A percentile compares a stretch with the other conserved stretches of the same genome.
These are phyloP conservation scores for Sminthurinus signatus DNA, from an alignment of 1,140 invertebrate genomes.

Conservation along the genomic window DNA sequence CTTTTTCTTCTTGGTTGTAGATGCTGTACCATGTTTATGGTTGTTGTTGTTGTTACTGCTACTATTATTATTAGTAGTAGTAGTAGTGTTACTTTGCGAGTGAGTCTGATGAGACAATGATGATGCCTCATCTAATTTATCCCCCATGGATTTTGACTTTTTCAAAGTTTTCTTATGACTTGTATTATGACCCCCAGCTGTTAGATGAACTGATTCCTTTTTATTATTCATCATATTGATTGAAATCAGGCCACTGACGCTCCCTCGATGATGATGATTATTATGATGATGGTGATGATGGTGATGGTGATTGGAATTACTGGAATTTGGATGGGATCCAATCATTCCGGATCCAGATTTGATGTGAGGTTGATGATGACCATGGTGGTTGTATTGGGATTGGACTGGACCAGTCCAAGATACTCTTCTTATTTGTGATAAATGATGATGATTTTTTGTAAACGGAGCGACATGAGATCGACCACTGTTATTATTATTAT, in stretches of 20 bases:
- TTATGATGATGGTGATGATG: no score
- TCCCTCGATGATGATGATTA: no score
- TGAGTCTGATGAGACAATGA: not conserved
- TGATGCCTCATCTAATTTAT: conserved; percentile 3
- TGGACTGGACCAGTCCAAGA: conserved; percentile 11
- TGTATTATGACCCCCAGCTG: not conserved
- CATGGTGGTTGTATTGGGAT: not conserved
- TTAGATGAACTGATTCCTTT: not conserved
- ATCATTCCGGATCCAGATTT: no score
- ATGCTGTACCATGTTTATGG: no score
- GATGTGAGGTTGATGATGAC: no score
- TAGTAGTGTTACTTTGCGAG: no score
- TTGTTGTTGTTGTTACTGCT: no score
- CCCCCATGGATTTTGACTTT: conserved; percentile 24
- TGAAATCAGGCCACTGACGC: not conserved
- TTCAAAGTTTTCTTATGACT: conserved; percentile 4
- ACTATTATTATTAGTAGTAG: not conserved
- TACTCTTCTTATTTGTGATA: not conserved
- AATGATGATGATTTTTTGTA: no score
- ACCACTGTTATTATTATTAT: no score
- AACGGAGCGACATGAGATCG: no score
- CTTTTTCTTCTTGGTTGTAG: conserved; percentile 5
- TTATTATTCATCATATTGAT: not conserved
- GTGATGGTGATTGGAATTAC: no score
- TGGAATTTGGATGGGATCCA: no score